phyloP scores from a whole-genome alignment of 2,888 invertebrate genomes.

The Arenicola marina region DNA sequence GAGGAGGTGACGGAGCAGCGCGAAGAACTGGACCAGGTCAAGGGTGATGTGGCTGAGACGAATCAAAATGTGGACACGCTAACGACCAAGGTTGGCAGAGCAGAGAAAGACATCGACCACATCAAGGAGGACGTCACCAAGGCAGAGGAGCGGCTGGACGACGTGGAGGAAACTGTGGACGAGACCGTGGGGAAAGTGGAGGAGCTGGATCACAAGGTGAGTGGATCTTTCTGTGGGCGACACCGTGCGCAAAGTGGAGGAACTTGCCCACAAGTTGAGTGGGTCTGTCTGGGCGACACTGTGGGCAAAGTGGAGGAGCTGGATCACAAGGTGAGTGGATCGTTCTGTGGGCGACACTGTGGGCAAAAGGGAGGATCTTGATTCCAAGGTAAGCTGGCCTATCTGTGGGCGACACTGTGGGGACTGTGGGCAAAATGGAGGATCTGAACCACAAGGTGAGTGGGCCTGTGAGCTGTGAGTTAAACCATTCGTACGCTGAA shows the following conservation, averaged over 20 bases:
- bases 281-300: neutral
- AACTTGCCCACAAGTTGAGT: neutral
- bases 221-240: too few species aligned
- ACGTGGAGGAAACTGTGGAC: neutral
- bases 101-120: neutral
- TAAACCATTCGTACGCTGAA: too few species aligned
- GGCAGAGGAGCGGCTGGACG: constrained; percentile 8
- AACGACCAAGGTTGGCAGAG: neutral
- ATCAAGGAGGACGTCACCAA: constrained; percentile 9
- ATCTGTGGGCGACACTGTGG: too few species aligned
- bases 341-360: too few species aligned
- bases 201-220: constrained; percentile 1
- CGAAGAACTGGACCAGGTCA: neutral
- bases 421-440: too few species aligned
- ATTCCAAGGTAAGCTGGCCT: too few species aligned
- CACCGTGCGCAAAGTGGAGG: constrained; percentile 9
- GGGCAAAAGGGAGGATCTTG: too few species aligned
- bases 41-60: neutral
- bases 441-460: too few species aligned
- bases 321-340: neutral
- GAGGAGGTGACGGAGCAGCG: neutral
- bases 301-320: neutral
- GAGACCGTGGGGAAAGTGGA: constrained; percentile 12
- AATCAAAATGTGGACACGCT: neutral
- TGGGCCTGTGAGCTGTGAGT: too few species aligned